These are phyloP conservation scores for Oscheius sp. DNA, from an alignment of 2,888 invertebrate genomes.

Conservation along the genomic window DNA sequence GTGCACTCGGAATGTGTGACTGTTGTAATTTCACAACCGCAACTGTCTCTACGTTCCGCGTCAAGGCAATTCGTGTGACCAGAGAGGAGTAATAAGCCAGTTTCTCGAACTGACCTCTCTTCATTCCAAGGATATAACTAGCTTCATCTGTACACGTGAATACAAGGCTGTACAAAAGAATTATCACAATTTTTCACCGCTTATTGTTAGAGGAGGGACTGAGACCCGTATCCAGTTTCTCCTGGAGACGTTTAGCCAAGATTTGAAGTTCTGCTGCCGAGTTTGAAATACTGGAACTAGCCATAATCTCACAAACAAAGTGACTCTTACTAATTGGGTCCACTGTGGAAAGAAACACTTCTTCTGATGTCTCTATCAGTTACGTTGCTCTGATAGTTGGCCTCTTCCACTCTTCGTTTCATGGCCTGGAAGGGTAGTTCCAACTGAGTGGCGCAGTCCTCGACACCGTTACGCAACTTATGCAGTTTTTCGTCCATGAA, in stretches of 20 bases:
- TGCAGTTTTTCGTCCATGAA: conserved; percentile 6
- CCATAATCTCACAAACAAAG: not conserved
- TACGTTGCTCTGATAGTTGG: not conserved
- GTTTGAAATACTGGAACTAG: not conserved
- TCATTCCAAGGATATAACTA: too few relatives aligned
- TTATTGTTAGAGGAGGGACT: too few relatives aligned
- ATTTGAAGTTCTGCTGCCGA: not conserved
- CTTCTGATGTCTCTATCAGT: conserved; percentile 9
- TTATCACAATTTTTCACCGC: too few relatives aligned
- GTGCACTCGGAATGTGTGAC: too few relatives aligned
- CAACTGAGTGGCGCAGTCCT: conserved; percentile 40
- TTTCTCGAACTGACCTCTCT: too few relatives aligned
- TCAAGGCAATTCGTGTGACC: too few relatives aligned
- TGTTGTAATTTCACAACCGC: too few relatives aligned
- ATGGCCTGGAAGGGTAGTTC: conserved; percentile 52
- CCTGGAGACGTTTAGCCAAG: not conserved
- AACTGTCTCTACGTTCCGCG: too few relatives aligned
- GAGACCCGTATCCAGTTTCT: too few relatives aligned
- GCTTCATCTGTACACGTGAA: too few relatives aligned
- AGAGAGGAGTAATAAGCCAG: too few relatives aligned
- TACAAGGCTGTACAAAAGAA: too few relatives aligned
- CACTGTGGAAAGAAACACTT: conserved; percentile 25
- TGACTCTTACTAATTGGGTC: not conserved
- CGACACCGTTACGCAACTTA: conserved; percentile 31
- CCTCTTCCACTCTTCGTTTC: conserved; percentile 34